Evolutionary conservation across 1,140 invertebrate genomes (phyloP).

Genomic region (Drosophila parabipectinata): DNA sequence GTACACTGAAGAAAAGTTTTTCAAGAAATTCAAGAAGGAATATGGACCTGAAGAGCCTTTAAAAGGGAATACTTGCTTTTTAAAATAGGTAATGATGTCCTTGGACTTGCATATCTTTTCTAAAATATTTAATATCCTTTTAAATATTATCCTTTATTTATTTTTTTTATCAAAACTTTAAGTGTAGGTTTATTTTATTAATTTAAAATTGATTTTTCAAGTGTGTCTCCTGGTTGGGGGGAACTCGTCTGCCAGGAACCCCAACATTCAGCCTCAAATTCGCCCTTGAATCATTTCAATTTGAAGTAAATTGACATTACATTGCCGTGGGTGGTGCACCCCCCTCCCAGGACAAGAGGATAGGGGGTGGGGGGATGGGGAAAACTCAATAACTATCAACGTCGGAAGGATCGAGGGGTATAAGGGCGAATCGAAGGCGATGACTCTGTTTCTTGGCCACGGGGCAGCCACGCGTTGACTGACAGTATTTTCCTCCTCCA

Average conservation of each 20-base stretch:
- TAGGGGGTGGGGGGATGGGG: constrained; percentile 4
- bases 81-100: too few relatives aligned
- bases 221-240: not conserved
- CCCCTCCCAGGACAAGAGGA: not conserved
- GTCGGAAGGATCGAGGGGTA: constrained; percentile 28
- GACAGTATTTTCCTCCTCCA: constrained; percentile 35
- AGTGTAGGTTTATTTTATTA: not conserved
- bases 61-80: too few relatives aligned
- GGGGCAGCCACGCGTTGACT: constrained; percentile 64
- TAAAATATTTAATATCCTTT: too few relatives aligned
- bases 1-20: constrained; percentile 1
- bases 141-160: too few relatives aligned
- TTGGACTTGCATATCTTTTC: not conserved
- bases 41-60: too few relatives aligned
- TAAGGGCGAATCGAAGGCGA: constrained; percentile 60
- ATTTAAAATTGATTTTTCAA: constrained; percentile 1
- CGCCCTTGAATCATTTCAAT: constrained; percentile 77
- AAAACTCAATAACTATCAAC: constrained; percentile 74
- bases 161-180: not conserved
- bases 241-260: constrained; percentile 10
- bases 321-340: constrained; percentile 56
- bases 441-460: constrained; percentile 40
- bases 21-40: too few relatives aligned
- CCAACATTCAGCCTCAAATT: constrained; percentile 38
- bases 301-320: constrained; percentile 77